Base-by-base conservation (phyloP, 37 sponge, comb jelly and placozoan genomes). In the Amphimedon queenslandica region DNA sequence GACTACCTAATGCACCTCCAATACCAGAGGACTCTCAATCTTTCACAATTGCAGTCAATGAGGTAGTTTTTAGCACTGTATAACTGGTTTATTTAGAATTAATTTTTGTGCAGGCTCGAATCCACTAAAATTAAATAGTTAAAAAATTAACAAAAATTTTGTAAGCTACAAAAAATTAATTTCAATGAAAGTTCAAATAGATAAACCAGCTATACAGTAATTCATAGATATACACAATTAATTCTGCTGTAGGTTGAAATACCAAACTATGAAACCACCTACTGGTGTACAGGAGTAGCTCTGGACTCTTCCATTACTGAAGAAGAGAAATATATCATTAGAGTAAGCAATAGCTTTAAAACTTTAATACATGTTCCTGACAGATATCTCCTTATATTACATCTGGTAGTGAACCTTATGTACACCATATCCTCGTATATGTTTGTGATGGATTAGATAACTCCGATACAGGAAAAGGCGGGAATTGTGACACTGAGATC, bases 381-480 rank as follows among this genome's bases (percentile, higher is more conserved):
- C 64, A 80, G 81, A 39, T 64, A 37, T 42, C 69, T 29, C 69
- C 71, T 25, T 4, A 56, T 41, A 58, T 87, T 38, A 18, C 42
- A 3, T 53, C 76, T 4, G 51, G 40, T n/a, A 76, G 51, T 42
- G 3, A 20, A 0, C 37, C 58, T 10, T 33, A 77, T 37, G 87
- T 87, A 0, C 87, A 87, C 55, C 87, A 87, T 70, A 70, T 87
- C 42, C 66, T 87, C 5, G 0, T 87, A 34, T 87, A 80, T 71
- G 21, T 41, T 31, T 87, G 87, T 28, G 75, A 37, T 1, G 41
- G 32, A 10, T 57, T 82, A 35, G 55, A 75, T 66, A 68, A 38
- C 25, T 25, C 40, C 13, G 67, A 57, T n/a, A 64, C 64, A 16
- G 77, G 69, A 25, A 2, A 21, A 11, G 67, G 72, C 23, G 60